Evolutionary conservation across 2,113 vertebrate genomes (phyloP).

Genomic region (cat (Felis catus)): F.catus_Fca126_mat1.0 CM031417.1:67895001-67895500

Average conservation of each 20-base stretch:
- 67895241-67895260: not conserved
- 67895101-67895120: not conserved
- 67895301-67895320: not conserved
- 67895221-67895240: not conserved
- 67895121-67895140: not conserved
- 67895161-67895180: not conserved
- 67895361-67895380: not conserved
- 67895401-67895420: constrained; percentile 9
- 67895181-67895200: not conserved
- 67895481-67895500: constrained; percentile 48
- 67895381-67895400: constrained; percentile 54
- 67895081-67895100: not conserved
- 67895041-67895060: not conserved
- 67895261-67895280: not conserved
- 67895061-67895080: not conserved
- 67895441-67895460: constrained; percentile 42
- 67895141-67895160: not conserved
- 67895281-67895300: not conserved
- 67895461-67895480: constrained; percentile 5
- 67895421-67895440: not conserved
- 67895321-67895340: not conserved
- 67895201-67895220: not conserved
- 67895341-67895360: not conserved
- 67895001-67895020: not conserved
- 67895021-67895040: not conserved